Base-by-base conservation (phyloP, 2,113 vertebrate species). In the Bos taurus region DNA sequence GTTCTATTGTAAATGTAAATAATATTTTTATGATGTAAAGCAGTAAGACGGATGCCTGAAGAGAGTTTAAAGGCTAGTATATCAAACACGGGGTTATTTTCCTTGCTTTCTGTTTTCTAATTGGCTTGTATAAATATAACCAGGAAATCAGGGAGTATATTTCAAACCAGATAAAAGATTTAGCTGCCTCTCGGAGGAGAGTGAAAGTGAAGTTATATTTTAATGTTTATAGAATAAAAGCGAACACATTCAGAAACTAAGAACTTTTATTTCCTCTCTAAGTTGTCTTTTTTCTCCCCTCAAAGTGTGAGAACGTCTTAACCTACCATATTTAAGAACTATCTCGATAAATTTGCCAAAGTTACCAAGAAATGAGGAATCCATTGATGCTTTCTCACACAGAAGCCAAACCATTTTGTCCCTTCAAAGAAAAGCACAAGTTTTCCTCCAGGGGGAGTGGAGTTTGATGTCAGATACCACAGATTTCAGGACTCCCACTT, bases 161-260 rank as follows among this genome's bases (percentile, higher is more conserved):
- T 88, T 67, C 81, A 88, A 77, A 81, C 74, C 40, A 91, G 43
- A 95, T 90, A 74, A 90, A 90, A 88, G n/a, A 88, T 50, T 52
- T 84, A 84, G 25, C 25, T 95, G 19, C 57, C 40, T 89, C 14
- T 59, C 21, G 81, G 16, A 85, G 90, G 36, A 95, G 71, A 93
- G 43, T 77, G 74, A 96, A 94, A 88, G 14, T 36, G 59, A 82
- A 81, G 40, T 81, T 74, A 59, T 54, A 60, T 86, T 94, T 96
- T 80, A 88, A 90, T 59, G 11, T 86, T 89, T 90, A 88, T 40
- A 54, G 21, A 90, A 74, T 88, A 46, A 96, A 94, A 94, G 83
- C 21, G 19, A 90, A 88, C 26, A 57, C 7, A 60, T 71, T 64
- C 26, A 77, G 78, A 88, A 33, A 88, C 30, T 71, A 92, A 90